Base-by-base conservation (phyloP, 2,797 vertebrate species). In the Alosa sapidissima region DNA sequence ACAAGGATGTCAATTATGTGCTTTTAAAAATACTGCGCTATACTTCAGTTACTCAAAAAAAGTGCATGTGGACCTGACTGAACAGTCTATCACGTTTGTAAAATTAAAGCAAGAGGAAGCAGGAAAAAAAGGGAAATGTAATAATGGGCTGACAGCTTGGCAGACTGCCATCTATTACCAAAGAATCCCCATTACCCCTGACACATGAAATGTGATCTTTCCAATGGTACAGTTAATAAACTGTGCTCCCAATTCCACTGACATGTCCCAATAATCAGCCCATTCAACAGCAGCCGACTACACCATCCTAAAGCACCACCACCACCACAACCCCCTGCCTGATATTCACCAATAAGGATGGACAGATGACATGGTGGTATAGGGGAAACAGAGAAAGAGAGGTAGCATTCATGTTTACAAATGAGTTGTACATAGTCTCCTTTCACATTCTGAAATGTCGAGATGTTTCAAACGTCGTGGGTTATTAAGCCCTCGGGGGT, bases 131-230 rank as follows among this genome's bases (percentile, higher is more conserved):
- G 5, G 8, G 68, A 41, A 75, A 68, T 68, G 68, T 75, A 75
- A 75, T 75, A 75, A 75, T 75, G 68, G 88, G 89, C 91, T 92
- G 92, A 93, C 89, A 89, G 54, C 81, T 88, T 92, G 92, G 90
- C 90, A 90, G 84, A 58, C 89, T 89, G 93, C 92, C 92, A 92
- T 89, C 87, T 72, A 82, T 91, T 89, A 88, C 85, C 83, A 84
- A 84, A 90, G 91, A 89, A 87, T 90, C 89, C 89, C 91, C 91
- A 90, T 91, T 91, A 90, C 88, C 89, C 89, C 89, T 92, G 92
- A 93, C 92, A 92, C 91, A 91, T 91, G 87, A 93, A 91, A 92
- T 90, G 90, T 90, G 88, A 92, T 89, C 87, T 90, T 85, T 91
- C 90, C 91, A 88, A 88, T 87, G 83, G 89, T 87, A 88, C 81